phyloP scores from a whole-genome alignment of 35 echinoderm and acorn worm species.

The Acanthaster planci region DNA sequence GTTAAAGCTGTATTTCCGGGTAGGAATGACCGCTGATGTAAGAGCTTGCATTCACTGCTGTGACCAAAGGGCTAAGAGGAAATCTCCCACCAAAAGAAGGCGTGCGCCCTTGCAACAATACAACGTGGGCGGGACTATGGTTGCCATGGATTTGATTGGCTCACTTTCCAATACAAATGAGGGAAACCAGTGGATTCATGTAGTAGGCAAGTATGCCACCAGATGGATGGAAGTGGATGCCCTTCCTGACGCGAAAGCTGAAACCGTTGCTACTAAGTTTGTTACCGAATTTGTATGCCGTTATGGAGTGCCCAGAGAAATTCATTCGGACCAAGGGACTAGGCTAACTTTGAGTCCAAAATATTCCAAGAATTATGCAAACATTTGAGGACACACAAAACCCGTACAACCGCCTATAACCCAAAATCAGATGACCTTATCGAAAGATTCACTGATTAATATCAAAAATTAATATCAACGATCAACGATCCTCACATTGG shows the following conservation, averaged over 20 bases:
- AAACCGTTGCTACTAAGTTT: constrained; percentile 32
- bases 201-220: constrained; percentile 24
- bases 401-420: constrained; percentile 59
- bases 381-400: constrained; percentile 73
- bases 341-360: constrained; percentile 66
- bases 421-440: constrained; percentile 62
- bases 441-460: constrained; percentile 65
- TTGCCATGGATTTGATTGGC: too few relatives aligned
- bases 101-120: too few relatives aligned
- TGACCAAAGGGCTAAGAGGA: too few relatives aligned
- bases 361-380: constrained; percentile 61
- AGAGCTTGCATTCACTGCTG: too few relatives aligned
- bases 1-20: too few relatives aligned
- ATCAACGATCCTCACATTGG: constrained; percentile 40
- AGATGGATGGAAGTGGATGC: constrained; percentile 37
- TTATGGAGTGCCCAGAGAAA: constrained; percentile 39
- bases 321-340: constrained; percentile 78
- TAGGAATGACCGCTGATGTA: too few relatives aligned
- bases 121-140: too few relatives aligned
- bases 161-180: too few relatives aligned
- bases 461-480: constrained; percentile 41
- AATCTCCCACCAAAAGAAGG: too few relatives aligned
- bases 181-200: too few relatives aligned
- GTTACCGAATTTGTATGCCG: too few relatives aligned
- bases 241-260: constrained; percentile 1